A percentile compares a stretch with the other conserved stretches of the same genome.
Conservation (phyloP, 2,888 invertebrate genomes). For the Ypsolopha sequella region DNA sequence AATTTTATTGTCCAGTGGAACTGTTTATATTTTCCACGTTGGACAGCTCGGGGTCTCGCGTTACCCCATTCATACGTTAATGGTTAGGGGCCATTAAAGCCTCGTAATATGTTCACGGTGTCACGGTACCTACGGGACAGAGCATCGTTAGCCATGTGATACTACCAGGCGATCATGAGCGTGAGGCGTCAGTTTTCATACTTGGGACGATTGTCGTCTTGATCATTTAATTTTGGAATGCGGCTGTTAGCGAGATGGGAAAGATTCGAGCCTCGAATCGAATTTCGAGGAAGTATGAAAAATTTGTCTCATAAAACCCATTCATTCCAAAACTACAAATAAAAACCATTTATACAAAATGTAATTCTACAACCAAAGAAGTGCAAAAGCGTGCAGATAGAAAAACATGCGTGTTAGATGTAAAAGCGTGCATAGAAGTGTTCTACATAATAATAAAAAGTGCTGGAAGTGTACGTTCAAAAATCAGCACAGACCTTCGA, state of each 20-base stretch:
- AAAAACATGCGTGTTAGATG: background rate
- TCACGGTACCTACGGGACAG: conserved; percentile 59
- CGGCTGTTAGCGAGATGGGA: conserved; percentile 13
- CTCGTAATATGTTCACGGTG: conserved; percentile 47
- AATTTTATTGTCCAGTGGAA: conserved; percentile 40
- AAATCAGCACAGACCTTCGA: conserved; percentile 48
- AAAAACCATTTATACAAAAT: no score
- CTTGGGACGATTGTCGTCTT: conserved; percentile 10
- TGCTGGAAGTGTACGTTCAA: background rate
- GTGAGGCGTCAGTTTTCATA: conserved; percentile 9
- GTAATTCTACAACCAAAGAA: no score
- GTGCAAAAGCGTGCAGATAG: conserved; percentile 1
- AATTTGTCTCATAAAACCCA: no score
- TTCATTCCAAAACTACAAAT: no score
- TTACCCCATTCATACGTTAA: conserved; percentile 64
- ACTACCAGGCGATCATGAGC: conserved; percentile 58
- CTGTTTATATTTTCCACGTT: conserved; percentile 10
- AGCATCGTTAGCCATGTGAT: conserved; percentile 61
- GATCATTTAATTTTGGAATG: conserved; percentile 16
- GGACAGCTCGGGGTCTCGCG: conserved; percentile 31
- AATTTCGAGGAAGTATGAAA: background rate
- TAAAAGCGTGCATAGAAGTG: background rate
- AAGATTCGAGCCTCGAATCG: no score
- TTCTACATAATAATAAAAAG: background rate
- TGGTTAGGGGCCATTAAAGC: conserved; percentile 61